Evolutionary conservation across 1,140 invertebrate species (phyloP), one percentile per base, ranked within the genome.

Genomic region (Drosophila setifemur): DNA sequence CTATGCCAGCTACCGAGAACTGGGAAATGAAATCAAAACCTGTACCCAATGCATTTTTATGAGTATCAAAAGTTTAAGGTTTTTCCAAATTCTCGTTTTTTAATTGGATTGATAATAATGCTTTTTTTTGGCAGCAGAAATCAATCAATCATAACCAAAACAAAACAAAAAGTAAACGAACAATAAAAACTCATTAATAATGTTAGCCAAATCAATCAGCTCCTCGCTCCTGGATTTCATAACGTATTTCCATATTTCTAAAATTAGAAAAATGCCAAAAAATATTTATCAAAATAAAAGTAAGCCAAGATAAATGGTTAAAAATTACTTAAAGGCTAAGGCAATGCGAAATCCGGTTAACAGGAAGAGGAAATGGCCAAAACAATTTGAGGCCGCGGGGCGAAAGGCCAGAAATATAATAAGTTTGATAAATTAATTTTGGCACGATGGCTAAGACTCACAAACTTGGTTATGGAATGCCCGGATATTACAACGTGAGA

Each of bases 391-490:
- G 16, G 42, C 71, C 67, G 23, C 52, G 14, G 26, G 8, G 61
- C 39, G 39, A 29, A 33, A 47, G 35, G 57, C 23, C 31, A 25
- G 37, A 54, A 69, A 40, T 44, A 52, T 68, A 75, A 66, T 78
- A 52, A 74, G 64, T 77, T 83, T 85, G 69, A 83, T 83, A 85
- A 85, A 83, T 83, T 78, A 85, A 85, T 78, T n/a, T n/a, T n/a
- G n/a, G n/a, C n/a, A n/a, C n/a, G n/a, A n/a, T 31, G 60, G 53
- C 31, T 39, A 12, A 33, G n/a, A n/a, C n/a, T n/a, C n/a, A 44
- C 19, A 19, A 31, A 58, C 66, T 33, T 48, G 54, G 43, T 58
- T 60, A 55, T 40, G 50, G 50, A 63, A 53, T 57, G 68, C 61
- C n/a, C 77, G 78, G 78, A 82, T 64, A 76, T 69, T 76, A 9